Percentiles rank a stretch among this genome's conserved stretches.
phyloP scores from a whole-genome alignment of 2,888 invertebrate genomes.

The Chalcosyrphus nemorum region DNA sequence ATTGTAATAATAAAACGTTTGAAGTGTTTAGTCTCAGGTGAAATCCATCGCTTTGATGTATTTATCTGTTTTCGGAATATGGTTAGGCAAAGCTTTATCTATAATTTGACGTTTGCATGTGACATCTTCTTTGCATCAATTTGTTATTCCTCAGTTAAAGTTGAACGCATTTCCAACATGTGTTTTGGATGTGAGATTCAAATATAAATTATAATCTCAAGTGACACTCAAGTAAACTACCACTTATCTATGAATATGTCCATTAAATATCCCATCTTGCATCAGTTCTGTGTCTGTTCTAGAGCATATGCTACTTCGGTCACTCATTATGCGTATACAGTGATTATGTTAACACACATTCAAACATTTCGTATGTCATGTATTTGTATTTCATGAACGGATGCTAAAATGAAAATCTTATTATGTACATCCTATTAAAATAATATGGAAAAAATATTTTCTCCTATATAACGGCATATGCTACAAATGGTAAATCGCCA shows the following conservation, averaged over 20 bases:
- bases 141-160: slow-evolving; percentile 4
- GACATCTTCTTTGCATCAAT: slow-evolving; percentile 9
- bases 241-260: slow-evolving; percentile 52
- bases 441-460: slow-evolving; percentile 8
- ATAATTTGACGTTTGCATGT: slow-evolving; percentile 33
- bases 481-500: not conserved
- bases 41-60: too few species aligned
- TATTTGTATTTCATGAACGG: slow-evolving; percentile 4
- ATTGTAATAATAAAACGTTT: too few species aligned
- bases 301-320: slow-evolving; percentile 32
- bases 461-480: not conserved
- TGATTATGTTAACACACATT: slow-evolving; percentile 30
- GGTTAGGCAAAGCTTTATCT: too few species aligned
- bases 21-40: too few species aligned
- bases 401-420: slow-evolving; percentile 11
- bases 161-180: not conserved
- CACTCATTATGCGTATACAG: slow-evolving; percentile 45
- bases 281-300: slow-evolving; percentile 19
- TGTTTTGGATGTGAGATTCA: slow-evolving; percentile 27
- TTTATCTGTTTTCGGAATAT: too few species aligned
- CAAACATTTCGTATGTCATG: not conserved
- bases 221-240: slow-evolving; percentile 51
- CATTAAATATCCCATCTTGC: slow-evolving; percentile 44
- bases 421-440: slow-evolving; percentile 11
- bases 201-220: slow-evolving; percentile 54